Evolutionary conservation across 2,797 vertebrate genomes (phyloP).

Genomic region (Sebastes reedi): DNA sequence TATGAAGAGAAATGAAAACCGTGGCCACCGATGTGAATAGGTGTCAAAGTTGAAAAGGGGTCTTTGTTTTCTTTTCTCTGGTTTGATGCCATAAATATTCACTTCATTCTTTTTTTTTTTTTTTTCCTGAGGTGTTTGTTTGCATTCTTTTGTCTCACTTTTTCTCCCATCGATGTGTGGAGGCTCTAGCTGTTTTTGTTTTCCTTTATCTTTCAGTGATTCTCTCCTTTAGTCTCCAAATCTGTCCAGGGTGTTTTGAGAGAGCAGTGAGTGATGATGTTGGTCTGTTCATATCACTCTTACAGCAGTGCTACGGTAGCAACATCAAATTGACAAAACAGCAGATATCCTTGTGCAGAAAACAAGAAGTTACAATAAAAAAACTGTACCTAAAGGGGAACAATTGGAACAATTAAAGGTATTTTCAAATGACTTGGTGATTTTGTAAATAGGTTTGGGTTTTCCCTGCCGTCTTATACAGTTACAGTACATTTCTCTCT

Average conservation of each 20-base stretch:
- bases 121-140: slow-evolving; percentile 39
- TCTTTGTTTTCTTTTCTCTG: slow-evolving; percentile 46
- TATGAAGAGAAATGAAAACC: slow-evolving; percentile 59
- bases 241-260: slow-evolving; percentile 27
- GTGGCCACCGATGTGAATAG: slow-evolving; percentile 51
- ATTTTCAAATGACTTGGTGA: background rate
- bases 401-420: background rate
- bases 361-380: slow-evolving; percentile 7
- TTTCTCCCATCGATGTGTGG: slow-evolving; percentile 15
- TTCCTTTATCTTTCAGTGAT: slow-evolving; percentile 35
- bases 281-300: slow-evolving; percentile 17
- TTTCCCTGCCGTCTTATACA: background rate
- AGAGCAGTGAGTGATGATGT: slow-evolving; percentile 53
- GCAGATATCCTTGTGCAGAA: background rate
- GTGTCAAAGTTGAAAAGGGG: slow-evolving; percentile 57
- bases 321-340: background rate
- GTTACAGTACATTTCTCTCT: background rate
- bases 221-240: slow-evolving; percentile 45
- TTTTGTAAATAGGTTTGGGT: background rate
- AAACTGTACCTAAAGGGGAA: background rate
- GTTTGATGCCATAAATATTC: slow-evolving; percentile 51
- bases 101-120: slow-evolving; percentile 7
- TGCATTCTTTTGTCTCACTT: slow-evolving; percentile 59
- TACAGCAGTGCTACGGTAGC: background rate
- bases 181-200: slow-evolving; percentile 1